Base-by-base conservation (phyloP, 2,113 vertebrate genomes). In the Bujurquina vittata region DNA sequence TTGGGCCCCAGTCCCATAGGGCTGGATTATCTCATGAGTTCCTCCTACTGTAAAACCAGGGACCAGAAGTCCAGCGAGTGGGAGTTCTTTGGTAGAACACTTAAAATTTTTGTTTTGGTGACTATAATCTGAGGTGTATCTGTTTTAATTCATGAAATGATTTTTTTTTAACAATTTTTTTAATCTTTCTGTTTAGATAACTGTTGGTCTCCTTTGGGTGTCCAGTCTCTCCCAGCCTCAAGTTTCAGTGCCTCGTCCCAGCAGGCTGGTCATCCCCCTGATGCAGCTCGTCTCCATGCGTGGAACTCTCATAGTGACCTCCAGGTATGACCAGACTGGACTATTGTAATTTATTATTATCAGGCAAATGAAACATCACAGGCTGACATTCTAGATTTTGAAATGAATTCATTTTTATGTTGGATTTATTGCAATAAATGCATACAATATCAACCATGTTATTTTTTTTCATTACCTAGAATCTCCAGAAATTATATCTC, bases 191-290 rank as follows among this genome's bases (percentile, higher is more conserved):
- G 3, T 84, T 43, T 22, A 97, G 97, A 95, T 23, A 93, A 95
- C 49, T 98, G 97, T 90, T 97, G 96, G 89, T 89, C 86, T 33
- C 95, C 96, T 7, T 87, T 98, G 81, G 96, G 95, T 26, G 87
- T 97, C 55, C 93, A 94, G 43, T 80, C 43, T 29, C 93, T 96
- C 14, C 96, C 95, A 0, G 37, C 65, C 29, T 84, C 91, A 37
- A 96, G 95, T 75, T 96, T 96, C 79, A 81, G 54, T 2, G 93
- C 96, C 11, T 96, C 95, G 0, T 93, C 96, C 0, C 90, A 94
- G 35, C 95, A 93, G 79, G 54, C 26, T 0, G 93, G 90, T 55
- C 95, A 95, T 73, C 95, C 94, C 0, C 90, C 96, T 2, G 81
- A 78, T 1, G 94, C 95, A 0, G 96, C 93, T 2, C 89, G 93